phyloP scores from a whole-genome alignment of 64 coral and sea anemone genomes.

The Anthopleura sola region DNA sequence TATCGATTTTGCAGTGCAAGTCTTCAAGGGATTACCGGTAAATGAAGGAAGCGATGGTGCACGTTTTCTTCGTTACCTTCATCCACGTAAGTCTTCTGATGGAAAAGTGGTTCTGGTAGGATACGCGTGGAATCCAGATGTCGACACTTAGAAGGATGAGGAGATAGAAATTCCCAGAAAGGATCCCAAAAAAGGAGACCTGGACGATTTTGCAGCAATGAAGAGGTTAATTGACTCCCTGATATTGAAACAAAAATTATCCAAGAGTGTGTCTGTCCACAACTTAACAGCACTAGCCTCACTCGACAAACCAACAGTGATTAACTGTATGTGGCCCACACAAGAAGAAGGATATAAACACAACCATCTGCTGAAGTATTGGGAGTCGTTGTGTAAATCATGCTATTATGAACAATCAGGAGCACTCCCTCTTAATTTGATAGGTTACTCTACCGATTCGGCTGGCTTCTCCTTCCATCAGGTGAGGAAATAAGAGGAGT shows the following conservation, averaged over 20 bases:
- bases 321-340: constrained; percentile 40
- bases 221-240: constrained; percentile 23
- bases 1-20: background rate
- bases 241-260: constrained; percentile 15
- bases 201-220: constrained; percentile 41
- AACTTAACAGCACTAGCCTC: constrained; percentile 35
- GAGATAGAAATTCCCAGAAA: constrained; percentile 21
- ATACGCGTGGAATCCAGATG: constrained; percentile 35
- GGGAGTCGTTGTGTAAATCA: constrained; percentile 16
- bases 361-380: constrained; percentile 34
- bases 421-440: constrained; percentile 40
- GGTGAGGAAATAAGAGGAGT: constrained; percentile 22
- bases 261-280: constrained; percentile 47
- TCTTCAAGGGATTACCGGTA: constrained; percentile 11
- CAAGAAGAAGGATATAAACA: constrained; percentile 17
- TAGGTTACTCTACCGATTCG: constrained; percentile 65
- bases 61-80: constrained; percentile 31
- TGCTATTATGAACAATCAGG: constrained; percentile 46
- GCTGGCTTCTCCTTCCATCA: constrained; percentile 58
- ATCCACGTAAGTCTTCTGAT: background rate
- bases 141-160: constrained; percentile 26
- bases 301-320: constrained; percentile 35
- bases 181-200: constrained; percentile 28
- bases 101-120: constrained; percentile 26
- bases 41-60: constrained; percentile 18